These are phyloP conservation scores for Lethocerus indicus DNA, from an alignment of 1,140 invertebrate genomes.

Conservation along the genomic window DNA sequence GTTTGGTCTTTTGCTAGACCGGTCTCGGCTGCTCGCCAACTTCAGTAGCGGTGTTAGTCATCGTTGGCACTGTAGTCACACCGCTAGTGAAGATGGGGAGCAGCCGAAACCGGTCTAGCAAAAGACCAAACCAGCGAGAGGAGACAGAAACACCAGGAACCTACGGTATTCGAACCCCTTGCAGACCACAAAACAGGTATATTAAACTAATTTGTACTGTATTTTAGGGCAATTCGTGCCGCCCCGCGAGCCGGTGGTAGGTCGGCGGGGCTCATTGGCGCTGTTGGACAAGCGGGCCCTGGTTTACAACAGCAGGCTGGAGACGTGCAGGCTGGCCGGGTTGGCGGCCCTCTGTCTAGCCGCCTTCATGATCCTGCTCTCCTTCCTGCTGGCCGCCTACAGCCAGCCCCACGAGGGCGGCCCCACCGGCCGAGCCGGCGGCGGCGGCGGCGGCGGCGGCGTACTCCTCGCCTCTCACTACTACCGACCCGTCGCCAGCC, in stretches of 20 bases:
- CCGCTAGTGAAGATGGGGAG: too few relatives aligned
- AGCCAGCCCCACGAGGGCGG: neutral
- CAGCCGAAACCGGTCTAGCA: too few relatives aligned
- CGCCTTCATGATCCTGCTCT: conserved; percentile 7
- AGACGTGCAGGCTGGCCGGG: conserved; percentile 5
- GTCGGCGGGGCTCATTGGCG: neutral
- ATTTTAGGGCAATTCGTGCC: conserved; percentile 9
- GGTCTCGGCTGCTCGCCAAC: too few relatives aligned
- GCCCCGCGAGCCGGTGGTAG: conserved; percentile 6
- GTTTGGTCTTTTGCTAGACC: too few relatives aligned
- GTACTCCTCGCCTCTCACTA: neutral
- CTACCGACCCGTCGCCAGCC: neutral
- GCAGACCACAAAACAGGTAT: too few relatives aligned
- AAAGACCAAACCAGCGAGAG: too few relatives aligned
- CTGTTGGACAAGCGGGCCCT: conserved; percentile 9
- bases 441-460: neutral
- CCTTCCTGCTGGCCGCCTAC: conserved; percentile 10
- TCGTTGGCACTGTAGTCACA: too few relatives aligned
- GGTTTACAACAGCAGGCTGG: conserved; percentile 5
- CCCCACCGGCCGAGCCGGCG: neutral
- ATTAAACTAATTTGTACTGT: neutral
- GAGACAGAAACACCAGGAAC: too few relatives aligned
- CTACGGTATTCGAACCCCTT: too few relatives aligned
- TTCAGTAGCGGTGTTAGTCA: too few relatives aligned
- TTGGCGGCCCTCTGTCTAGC: conserved; percentile 8